These are phyloP conservation scores for Egretta garzetta DNA, from an alignment of 2,113 vertebrate species.

Conservation along the genomic window DNA sequence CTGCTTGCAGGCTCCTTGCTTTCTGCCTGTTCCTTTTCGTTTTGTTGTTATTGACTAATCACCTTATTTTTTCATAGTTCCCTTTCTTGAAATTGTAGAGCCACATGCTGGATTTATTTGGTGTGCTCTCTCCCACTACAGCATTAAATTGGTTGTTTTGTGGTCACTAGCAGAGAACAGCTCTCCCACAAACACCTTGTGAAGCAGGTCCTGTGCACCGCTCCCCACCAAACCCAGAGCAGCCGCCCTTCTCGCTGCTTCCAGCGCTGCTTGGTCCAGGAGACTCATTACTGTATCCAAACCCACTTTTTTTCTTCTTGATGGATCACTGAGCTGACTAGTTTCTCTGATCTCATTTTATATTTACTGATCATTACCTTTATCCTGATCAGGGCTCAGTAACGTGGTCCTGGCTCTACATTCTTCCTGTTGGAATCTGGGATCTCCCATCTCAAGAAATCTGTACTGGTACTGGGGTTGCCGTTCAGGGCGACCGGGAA, in stretches of 20 bases:
- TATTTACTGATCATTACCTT: not conserved
- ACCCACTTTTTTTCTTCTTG: not conserved
- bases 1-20: constrained; percentile 26
- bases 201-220: not conserved
- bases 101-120: constrained; percentile 60
- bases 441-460: not conserved
- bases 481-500: not conserved
- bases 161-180: constrained; percentile 38
- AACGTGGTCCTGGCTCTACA: not conserved
- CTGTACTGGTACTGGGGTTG: not conserved
- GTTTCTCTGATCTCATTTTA: not conserved
- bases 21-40: not conserved
- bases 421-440: not conserved
- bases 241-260: not conserved
- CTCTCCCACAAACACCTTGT: constrained; percentile 64
- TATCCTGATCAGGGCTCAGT: not conserved
- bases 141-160: constrained; percentile 46
- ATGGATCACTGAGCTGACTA: not conserved
- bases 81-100: constrained; percentile 44
- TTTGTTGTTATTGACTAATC: constrained; percentile 64
- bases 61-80: constrained; percentile 55
- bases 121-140: constrained; percentile 58
- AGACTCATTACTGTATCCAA: not conserved
- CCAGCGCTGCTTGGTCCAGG: not conserved
- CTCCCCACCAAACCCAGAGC: not conserved